Percentiles rank a stretch among this genome's conserved stretches.
Evolutionary conservation across 1,140 invertebrate species (phyloP).

Genomic region (Ptiloglossa arizonensis): DNA sequence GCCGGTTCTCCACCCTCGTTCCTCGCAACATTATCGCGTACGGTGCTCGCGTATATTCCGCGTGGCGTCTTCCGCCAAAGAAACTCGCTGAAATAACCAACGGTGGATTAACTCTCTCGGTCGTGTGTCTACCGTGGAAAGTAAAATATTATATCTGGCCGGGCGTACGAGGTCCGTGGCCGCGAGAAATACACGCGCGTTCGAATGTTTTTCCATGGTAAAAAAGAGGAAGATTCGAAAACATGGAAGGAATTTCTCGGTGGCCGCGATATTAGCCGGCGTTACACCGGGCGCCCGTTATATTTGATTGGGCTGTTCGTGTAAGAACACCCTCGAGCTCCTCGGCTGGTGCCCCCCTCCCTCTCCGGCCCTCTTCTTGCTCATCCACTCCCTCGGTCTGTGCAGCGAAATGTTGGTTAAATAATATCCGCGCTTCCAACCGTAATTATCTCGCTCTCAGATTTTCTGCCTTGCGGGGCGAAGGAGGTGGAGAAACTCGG

Average conservation of each 20-base stretch:
- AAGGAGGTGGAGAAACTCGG: slow-evolving; percentile 47
- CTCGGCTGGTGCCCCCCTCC: slow-evolving; percentile 29
- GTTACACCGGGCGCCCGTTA: slow-evolving; percentile 65
- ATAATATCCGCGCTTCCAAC: slow-evolving; percentile 78
- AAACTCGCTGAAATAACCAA: slow-evolving; percentile 42
- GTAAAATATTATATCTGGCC: slow-evolving; percentile 65
- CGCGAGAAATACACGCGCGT: slow-evolving; percentile 44
- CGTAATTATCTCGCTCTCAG: slow-evolving; percentile 79
- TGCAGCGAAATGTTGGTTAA: slow-evolving; percentile 77
- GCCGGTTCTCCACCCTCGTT: not conserved
- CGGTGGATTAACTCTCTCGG: slow-evolving; percentile 31
- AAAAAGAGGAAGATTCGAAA: slow-evolving; percentile 60
- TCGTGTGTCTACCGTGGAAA: slow-evolving; percentile 55
- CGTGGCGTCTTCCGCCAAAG: slow-evolving; percentile 33
- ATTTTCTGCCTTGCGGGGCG: slow-evolving; percentile 73
- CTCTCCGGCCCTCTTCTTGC: slow-evolving; percentile 44
- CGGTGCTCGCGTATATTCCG: slow-evolving; percentile 11
- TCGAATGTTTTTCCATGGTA: slow-evolving; percentile 60
- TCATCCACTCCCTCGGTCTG: slow-evolving; percentile 62
- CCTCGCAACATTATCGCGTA: not conserved
- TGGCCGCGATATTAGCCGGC: slow-evolving; percentile 60
- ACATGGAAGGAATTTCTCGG: slow-evolving; percentile 59
- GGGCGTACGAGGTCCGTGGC: not conserved
- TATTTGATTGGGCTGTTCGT: slow-evolving; percentile 76
- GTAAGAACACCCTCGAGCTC: slow-evolving; percentile 69